These are phyloP conservation scores for Halcyon badia DNA, from an alignment of 2,797 vertebrate species.

Conservation along the genomic window DNA sequence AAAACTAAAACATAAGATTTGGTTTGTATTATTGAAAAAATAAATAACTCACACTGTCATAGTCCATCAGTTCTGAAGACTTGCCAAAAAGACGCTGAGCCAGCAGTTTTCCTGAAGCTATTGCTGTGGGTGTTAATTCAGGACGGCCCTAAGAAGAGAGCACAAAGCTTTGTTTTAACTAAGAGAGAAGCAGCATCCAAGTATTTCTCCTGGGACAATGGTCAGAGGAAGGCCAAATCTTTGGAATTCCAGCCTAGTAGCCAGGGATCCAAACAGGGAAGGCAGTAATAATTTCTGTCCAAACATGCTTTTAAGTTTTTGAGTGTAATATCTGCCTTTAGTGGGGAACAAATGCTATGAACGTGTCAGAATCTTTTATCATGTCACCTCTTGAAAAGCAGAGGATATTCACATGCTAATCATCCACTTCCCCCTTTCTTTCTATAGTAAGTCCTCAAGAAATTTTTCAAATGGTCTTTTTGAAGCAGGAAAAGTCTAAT, in stretches of 20 bases:
- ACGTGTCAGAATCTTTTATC: not conserved
- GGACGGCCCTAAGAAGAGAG: conserved; percentile 88
- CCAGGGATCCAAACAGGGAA: not conserved
- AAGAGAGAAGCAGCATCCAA: not conserved
- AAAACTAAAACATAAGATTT: not conserved
- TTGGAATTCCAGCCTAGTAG: conserved; percentile 28
- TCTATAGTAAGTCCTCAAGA: not conserved
- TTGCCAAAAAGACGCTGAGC: conserved; percentile 86
- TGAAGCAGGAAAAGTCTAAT: not conserved
- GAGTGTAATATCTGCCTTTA: not conserved
- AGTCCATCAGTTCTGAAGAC: conserved; percentile 90
- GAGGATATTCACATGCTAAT: not conserved
- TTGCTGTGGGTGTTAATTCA: conserved; percentile 93
- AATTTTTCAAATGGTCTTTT: not conserved
- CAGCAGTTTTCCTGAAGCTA: conserved; percentile 92
- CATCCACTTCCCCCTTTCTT: not conserved
- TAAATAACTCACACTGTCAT: conserved; percentile 87
- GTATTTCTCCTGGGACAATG: not conserved
- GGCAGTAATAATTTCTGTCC: not conserved
- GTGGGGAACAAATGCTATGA: not conserved
- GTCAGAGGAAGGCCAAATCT: conserved; percentile 1
- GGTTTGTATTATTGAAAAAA: not conserved
- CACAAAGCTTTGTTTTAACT: not conserved
- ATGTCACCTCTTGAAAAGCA: not conserved
- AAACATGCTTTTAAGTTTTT: not conserved